Evolutionary conservation across 2,113 vertebrate genomes (phyloP).

Genomic region (Neogobius melanostomus): DNA sequence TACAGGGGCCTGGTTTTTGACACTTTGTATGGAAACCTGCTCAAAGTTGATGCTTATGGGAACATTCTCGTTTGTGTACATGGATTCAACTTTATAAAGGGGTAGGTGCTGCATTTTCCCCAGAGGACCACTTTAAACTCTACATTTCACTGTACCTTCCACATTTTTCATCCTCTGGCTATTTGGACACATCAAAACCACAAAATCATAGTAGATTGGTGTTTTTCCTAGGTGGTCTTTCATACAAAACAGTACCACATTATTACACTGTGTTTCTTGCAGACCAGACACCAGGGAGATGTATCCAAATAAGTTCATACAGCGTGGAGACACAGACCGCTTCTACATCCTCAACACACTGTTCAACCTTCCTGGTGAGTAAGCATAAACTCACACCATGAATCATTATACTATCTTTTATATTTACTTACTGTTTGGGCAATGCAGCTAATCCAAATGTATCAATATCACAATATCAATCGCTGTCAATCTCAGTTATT

Average conservation of each 20-base stretch:
- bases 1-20: constrained; percentile 94
- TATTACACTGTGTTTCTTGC: constrained; percentile 15
- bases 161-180: too few species aligned
- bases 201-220: too few species aligned
- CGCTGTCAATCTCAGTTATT: too few species aligned
- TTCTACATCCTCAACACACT: constrained; percentile 98
- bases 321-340: constrained; percentile 94
- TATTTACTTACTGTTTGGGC: too few species aligned
- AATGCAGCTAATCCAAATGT: too few species aligned
- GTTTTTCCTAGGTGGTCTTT: too few species aligned
- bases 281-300: constrained; percentile 95
- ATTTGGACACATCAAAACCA: too few species aligned
- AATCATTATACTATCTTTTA: neutral
- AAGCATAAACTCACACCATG: neutral
- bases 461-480: too few species aligned
- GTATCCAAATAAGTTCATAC: constrained; percentile 98
- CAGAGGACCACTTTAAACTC: neutral
- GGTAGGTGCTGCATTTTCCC: constrained; percentile 63
- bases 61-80: constrained; percentile 97
- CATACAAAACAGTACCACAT: neutral
- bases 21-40: constrained; percentile 90
- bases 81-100: constrained; percentile 94
- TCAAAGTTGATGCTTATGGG: constrained; percentile 97
- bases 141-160: neutral
- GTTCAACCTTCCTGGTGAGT: constrained; percentile 93